These are phyloP conservation scores for Zaprionus taronus DNA, from an alignment of 1,140 invertebrate species.

Conservation along the genomic window DNA sequence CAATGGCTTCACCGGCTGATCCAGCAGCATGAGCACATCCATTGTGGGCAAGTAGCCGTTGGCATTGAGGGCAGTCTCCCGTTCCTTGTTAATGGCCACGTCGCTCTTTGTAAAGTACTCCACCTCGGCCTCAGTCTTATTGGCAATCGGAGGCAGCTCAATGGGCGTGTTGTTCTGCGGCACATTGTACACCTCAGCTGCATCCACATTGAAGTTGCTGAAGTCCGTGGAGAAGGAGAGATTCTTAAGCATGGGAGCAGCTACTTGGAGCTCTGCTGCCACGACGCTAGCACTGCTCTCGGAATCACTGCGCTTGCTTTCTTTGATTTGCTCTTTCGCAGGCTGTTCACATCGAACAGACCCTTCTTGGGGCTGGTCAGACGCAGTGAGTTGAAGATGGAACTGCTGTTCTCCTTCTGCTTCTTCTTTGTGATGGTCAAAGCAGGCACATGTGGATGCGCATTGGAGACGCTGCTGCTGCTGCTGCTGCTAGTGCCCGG, in stretches of 20 bases:
- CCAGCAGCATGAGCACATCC: conserved; percentile 62
- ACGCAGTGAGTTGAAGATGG: conserved; percentile 71
- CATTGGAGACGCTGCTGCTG: neutral
- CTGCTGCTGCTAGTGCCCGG: conserved; percentile 8
- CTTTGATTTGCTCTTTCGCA: conserved; percentile 70
- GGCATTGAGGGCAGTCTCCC: conserved; percentile 27
- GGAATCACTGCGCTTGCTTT: conserved; percentile 68
- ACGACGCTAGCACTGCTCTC: conserved; percentile 55
- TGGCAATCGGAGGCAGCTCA: conserved; percentile 58
- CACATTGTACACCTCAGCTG: conserved; percentile 85
- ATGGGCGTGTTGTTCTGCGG: conserved; percentile 85
- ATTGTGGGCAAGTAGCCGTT: conserved; percentile 71
- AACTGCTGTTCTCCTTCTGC: conserved; percentile 68
- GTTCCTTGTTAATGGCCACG: conserved; percentile 64
- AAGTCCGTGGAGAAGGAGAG: conserved; percentile 76
- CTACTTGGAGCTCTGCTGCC: conserved; percentile 49
- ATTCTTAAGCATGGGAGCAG: conserved; percentile 69
- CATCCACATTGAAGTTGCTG: conserved; percentile 60
- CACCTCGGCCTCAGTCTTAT: conserved; percentile 73
- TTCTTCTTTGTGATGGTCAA: conserved; percentile 65
- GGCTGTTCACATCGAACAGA: conserved; percentile 72
- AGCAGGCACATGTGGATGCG: conserved; percentile 35
- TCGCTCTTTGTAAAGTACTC: conserved; percentile 78
- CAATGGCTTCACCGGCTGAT: conserved; percentile 52
- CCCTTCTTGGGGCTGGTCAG: conserved; percentile 70